Base-by-base conservation (phyloP, 1,140 invertebrate genomes). In the Hirudo medicinalis region DNA sequence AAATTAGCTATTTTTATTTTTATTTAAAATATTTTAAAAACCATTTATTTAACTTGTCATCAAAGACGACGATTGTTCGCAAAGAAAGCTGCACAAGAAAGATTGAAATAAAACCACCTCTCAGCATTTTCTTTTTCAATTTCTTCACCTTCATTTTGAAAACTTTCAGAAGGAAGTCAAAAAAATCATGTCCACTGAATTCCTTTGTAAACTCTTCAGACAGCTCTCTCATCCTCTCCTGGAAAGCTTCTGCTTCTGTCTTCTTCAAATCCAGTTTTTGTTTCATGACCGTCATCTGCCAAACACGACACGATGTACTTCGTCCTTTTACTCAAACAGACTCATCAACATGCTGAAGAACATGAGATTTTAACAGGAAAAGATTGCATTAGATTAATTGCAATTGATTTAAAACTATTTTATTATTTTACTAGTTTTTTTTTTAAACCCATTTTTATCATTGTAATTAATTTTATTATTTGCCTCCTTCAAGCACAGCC, bases 121-220 rank as follows among this genome's bases (percentile, higher is more conserved):
- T 63, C 29, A 25, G 20, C 57, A 63, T 19, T 71, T 81, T 82
- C 73, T 81, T 82, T 74, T 82, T 82, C n/a, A 76, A 77, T 55
- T 80, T 71, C 72, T 82, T 82, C 53, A 83, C 81, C 75, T 88
- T 89, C 78, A 90, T 91, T 74, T 87, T 89, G 76, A 89, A 90
- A 43, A 91, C 89, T 75, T 87, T 86, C 11, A 84, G 85, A 36
- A 91, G 78, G 77, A 90, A 91, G 73, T 88, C 86, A 53, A 81
- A 85, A 79, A 89, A 91, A 75, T 88, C 71, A 49, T 68, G 89
- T 25, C 82, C 87, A 67, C 85, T 86, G 0, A 88, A 83, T 3
- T 85, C 83, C 22, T 76, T 82, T 67, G 85, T 81, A 76, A 89
- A 89, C 29, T 83, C 82, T 0, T 78, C 68, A 72, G 85, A 80